These are phyloP conservation scores for Bursaphelenchus mucronatus DNA, from an alignment of 1,140 invertebrate genomes.

Conservation along the genomic window DNA sequence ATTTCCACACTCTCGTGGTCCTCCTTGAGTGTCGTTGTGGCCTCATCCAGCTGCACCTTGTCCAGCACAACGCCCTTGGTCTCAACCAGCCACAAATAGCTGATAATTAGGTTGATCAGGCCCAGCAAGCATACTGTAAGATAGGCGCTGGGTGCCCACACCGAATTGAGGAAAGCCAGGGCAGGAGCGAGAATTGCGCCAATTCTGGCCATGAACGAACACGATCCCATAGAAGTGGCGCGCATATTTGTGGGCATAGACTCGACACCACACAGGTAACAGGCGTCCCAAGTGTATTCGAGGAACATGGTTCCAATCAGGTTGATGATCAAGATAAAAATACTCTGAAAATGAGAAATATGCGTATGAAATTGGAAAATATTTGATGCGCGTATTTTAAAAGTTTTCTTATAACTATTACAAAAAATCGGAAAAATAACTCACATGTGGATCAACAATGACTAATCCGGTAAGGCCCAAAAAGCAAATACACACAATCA, in stretches of 20 bases:
- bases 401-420: background rate
- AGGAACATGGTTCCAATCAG: constrained; percentile 53
- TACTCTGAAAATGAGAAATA: constrained; percentile 32
- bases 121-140: constrained; percentile 53
- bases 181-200: constrained; percentile 53
- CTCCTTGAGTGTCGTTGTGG: constrained; percentile 8
- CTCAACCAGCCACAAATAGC: constrained; percentile 57
- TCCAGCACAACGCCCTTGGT: constrained; percentile 55
- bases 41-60: constrained; percentile 40
- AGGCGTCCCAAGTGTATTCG: constrained; percentile 59
- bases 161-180: constrained; percentile 51
- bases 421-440: background rate
- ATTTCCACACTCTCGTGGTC: background rate
- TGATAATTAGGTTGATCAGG: constrained; percentile 50
- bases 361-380: background rate
- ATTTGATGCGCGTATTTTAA: background rate
- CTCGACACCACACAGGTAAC: constrained; percentile 54
- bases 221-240: constrained; percentile 48
- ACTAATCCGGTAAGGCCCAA: constrained; percentile 45
- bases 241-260: constrained; percentile 49
- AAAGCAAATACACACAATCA: constrained; percentile 56
- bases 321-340: constrained; percentile 49
- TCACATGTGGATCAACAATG: constrained; percentile 40
- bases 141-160: constrained; percentile 56
- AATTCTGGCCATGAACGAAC: constrained; percentile 54